phyloP scores from a whole-genome alignment of 1,140 invertebrate species.

The Bombus soroeensis region DNA sequence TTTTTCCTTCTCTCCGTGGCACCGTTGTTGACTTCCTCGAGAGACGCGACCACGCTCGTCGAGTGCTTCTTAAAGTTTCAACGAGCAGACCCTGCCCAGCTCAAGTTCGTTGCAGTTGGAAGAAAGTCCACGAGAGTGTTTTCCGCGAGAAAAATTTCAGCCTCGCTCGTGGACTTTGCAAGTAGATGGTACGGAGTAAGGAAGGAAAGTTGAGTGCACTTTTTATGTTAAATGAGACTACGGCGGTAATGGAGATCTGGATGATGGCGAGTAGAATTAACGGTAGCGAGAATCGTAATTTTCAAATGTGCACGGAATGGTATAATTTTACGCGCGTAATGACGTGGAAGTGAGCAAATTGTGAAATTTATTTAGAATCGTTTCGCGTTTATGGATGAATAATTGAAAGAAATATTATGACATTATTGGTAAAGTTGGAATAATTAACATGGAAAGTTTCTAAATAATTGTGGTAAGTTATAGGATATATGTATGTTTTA shows the following conservation, averaged over 20 bases:
- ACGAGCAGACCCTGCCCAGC: not conserved
- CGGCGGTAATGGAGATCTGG: not conserved
- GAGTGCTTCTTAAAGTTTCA: slow-evolving; percentile 49
- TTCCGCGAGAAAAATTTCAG: not conserved
- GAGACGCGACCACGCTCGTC: slow-evolving; percentile 3
- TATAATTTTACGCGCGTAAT: not conserved
- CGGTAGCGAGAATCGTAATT: not conserved
- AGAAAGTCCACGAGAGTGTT: not conserved
- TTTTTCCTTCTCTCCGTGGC: not conserved
- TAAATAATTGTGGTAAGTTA: not conserved
- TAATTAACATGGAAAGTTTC: not conserved
- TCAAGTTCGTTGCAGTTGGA: slow-evolving; percentile 4
- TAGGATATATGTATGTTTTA: not conserved
- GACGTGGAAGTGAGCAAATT: not conserved
- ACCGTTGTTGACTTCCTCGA: not conserved
- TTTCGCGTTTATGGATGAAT: not conserved
- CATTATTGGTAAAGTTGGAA: not conserved
- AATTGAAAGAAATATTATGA: not conserved
- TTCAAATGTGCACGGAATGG: not conserved
- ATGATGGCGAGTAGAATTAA: not conserved
- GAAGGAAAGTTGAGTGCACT: not conserved
- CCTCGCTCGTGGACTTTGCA: not conserved
- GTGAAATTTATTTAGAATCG: not conserved
- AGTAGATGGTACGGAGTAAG: not conserved
- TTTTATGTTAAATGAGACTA: not conserved